Conservation (phyloP, 2,113 vertebrate genomes). For the Brachypodius melanocephalos region DNA sequence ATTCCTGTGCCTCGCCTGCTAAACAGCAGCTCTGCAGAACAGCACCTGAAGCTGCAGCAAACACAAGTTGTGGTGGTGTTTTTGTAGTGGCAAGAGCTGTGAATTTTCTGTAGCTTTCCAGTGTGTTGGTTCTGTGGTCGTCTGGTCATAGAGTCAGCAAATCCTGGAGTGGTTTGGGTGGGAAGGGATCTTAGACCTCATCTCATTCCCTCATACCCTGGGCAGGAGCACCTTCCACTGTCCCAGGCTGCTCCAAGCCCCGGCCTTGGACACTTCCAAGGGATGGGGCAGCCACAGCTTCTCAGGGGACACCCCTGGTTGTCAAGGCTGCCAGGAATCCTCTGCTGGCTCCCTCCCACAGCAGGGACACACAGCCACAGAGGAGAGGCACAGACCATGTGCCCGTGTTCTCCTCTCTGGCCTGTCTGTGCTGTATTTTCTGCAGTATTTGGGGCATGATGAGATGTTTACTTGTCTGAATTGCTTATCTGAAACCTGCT, state of each 20-base stretch:
- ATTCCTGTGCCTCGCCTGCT: not conserved
- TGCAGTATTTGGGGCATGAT: not conserved
- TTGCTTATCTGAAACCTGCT: not conserved
- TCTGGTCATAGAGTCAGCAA: rapidly evolving
- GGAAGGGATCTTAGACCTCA: not conserved
- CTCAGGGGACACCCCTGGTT: too few relatives aligned
- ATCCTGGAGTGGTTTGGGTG: not conserved
- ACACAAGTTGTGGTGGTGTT: not conserved
- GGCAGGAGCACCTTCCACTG: not conserved
- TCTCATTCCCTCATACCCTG: rapidly evolving
- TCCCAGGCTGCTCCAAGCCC: not conserved
- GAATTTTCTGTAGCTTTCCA: not conserved
- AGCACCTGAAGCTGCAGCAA: not conserved
- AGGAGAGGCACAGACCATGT: too few relatives aligned
- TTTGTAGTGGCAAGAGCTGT: rapidly evolving
- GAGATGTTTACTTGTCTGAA: not conserved
- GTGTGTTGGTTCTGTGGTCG: rapidly evolving
- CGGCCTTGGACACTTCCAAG: not conserved
- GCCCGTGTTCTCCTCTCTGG: too few relatives aligned
- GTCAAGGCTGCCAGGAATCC: too few relatives aligned
- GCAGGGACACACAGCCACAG: too few relatives aligned
- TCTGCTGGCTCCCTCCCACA: too few relatives aligned
- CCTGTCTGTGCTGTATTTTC: too few relatives aligned
- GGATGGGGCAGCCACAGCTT: not conserved
- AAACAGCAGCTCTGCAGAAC: not conserved